Evolutionary conservation across 2,888 invertebrate genomes (phyloP).

Genomic region (Ectemnius lituratus): DNA sequence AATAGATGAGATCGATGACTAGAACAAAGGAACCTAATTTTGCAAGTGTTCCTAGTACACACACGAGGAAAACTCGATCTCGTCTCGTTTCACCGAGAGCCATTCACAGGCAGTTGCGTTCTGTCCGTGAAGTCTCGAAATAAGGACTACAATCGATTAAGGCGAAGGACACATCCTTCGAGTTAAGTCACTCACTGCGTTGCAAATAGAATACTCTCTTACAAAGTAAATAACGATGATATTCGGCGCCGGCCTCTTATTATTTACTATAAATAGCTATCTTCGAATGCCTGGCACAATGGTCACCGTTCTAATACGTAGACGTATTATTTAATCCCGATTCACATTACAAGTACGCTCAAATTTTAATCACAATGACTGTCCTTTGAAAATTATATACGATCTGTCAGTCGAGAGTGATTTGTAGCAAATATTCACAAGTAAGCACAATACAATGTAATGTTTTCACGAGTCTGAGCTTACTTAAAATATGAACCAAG

Average conservation of each 20-base stretch:
- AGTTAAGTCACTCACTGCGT: slow-evolving; percentile 20
- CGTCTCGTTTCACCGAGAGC: too few species aligned
- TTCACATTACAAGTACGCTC: too few species aligned
- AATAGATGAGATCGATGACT: slow-evolving; percentile 68
- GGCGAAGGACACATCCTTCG: too few species aligned
- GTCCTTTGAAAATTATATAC: too few species aligned
- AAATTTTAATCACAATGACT: too few species aligned
- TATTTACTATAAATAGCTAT: slow-evolving; percentile 44
- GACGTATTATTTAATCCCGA: neutral
- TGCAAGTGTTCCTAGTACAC: slow-evolving; percentile 27
- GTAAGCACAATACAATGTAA: too few species aligned
- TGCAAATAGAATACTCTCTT: slow-evolving; percentile 71
- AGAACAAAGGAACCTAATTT: slow-evolving; percentile 73
- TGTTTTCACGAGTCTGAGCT: too few species aligned
- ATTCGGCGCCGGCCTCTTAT: slow-evolving; percentile 39
- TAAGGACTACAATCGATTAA: slow-evolving; percentile 6
- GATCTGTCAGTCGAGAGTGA: too few species aligned
- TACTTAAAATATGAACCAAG: too few species aligned
- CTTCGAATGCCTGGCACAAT: neutral
- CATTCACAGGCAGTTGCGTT: too few species aligned
- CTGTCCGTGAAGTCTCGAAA: too few species aligned
- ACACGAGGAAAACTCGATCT: neutral
- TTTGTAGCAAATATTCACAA: too few species aligned
- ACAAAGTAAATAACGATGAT: slow-evolving; percentile 75
- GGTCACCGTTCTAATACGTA: neutral